Evolutionary conservation across 2,113 vertebrate species (phyloP).

Genomic region (Cyanoramphus novaezelandiae): DNA sequence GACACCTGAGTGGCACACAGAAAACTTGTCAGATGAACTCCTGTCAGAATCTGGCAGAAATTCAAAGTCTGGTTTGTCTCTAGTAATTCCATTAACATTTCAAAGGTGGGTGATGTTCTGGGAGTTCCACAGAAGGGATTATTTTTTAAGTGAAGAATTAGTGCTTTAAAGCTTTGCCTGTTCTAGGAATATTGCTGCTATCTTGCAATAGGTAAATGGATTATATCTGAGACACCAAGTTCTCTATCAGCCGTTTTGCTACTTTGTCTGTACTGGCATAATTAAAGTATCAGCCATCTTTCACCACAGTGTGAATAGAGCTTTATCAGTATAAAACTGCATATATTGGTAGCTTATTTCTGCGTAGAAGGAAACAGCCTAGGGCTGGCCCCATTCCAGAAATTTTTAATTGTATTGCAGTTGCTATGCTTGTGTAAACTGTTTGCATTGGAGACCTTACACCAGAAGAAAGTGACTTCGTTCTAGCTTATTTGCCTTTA

Average conservation of each 20-base stretch:
- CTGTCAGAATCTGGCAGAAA: slow-evolving; percentile 27
- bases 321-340: background rate
- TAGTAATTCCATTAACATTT: slow-evolving; percentile 51
- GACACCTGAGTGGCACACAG: background rate
- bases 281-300: background rate
- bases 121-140: slow-evolving; percentile 21
- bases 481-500: background rate
- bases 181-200: background rate
- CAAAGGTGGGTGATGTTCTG: slow-evolving; percentile 22
- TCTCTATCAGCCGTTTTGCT: background rate
- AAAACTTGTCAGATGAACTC: slow-evolving; percentile 25
- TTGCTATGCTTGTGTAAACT: background rate
- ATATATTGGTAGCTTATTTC: background rate
- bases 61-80: slow-evolving; percentile 22
- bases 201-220: background rate
- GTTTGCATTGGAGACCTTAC: background rate
- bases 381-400: background rate
- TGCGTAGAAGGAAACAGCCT: background rate
- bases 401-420: background rate
- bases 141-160: slow-evolving; percentile 38
- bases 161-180: background rate
- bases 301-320: background rate
- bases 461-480: background rate
- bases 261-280: background rate
- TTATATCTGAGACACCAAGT: background rate